Base-by-base conservation (phyloP, 2,888 invertebrate genomes). In the Lampropteryx suffumata region DNA sequence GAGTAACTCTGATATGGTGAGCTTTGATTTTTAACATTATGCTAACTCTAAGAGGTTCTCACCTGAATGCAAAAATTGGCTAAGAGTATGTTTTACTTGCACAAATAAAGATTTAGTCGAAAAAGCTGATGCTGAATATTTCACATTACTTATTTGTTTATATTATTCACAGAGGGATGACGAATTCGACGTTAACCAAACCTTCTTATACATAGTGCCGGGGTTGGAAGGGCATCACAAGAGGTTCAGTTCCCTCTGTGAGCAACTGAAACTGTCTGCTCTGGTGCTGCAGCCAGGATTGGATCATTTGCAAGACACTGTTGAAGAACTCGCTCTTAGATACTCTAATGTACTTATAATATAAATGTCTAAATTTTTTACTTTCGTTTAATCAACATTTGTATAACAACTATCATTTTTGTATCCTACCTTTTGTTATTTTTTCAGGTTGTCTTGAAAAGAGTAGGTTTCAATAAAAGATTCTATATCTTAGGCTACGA, bases 401-500 rank as follows among this genome's bases (percentile, higher is more conserved):
- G n/a, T n/a, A n/a, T n/a, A n/a, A n/a, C n/a, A n/a, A n/a, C n/a
- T n/a, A n/a, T n/a, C n/a, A 17, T 3, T 3, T 2, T 3, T 17
- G 17, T 17, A 17, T 4, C 17, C 17, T 3, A 17, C 17, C 2
- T 17, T 17, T 17, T 17, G 17, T 2, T 17, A 6, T 34, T 37
- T 27, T 59, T 64, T 5, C 58, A 81, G 82, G 61, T 65, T 2
- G 41, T 80, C 21, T 21, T 72, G n/a, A 68, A 67, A 24, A 73
- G 68, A 24, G 54, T 62, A 0, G 59, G 56, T 12, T 4, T 69
- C 1, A 61, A 59, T 13, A 61, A 71, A 0, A 62, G 49, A 0
- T 83, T 82, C 42, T 72, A 76, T 50, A 50, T 84, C 1, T 10
- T 82, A 43, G 83, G 82, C 1, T 83, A 75, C 21, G 82, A 83